Base-by-base conservation (phyloP, 1,140 invertebrate species). In the Drosophila cardini region DNA sequence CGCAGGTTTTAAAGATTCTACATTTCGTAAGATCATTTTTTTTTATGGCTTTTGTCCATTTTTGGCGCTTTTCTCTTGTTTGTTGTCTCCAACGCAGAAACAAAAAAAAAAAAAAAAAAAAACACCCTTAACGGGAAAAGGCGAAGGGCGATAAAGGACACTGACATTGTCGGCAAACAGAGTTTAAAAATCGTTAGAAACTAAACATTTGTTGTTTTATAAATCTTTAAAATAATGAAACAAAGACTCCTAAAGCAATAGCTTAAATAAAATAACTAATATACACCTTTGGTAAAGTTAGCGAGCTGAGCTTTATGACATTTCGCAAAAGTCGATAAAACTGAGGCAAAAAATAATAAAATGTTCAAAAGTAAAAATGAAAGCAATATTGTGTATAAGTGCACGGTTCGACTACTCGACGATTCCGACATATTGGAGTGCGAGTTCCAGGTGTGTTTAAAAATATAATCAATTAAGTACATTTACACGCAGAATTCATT, bases 361-460 rank as follows among this genome's bases (percentile, higher is more conserved):
- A 94, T 94, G 94, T 94, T 94, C 76, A 93, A 93, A 92, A 94
- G 93, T 82, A 93, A 96, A 93, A 96, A 95, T 93, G 96, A 97
- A 93, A 94, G 95, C 80, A 96, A 95, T 92, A 94, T 96, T 93
- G 96, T 97, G 93, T 97, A 97, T 94, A 97, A 98, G 94, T 98
- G 97, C 93, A 98, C 97, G 74, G 96, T 99, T 74, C 94, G 97
- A 84, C 95, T 99, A 75, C 93, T 99, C 79, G 98, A 98, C 93
- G 98, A 99, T 94, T 96, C 96, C 71, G 98, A 99, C 94, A 96
- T 98, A 81, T 94, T 99, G 86, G 96, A 98, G 94, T 97, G 97
- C 93, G 97, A 98, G 94, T 99, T 98, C 94, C 97, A 98, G 95
- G 98, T 98, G 93, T 94, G 67, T 36, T 2, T 9, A 34, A 5